Evolutionary conservation across 2,888 invertebrate genomes (phyloP).

Genomic region (Cephus pygmeus): DNA sequence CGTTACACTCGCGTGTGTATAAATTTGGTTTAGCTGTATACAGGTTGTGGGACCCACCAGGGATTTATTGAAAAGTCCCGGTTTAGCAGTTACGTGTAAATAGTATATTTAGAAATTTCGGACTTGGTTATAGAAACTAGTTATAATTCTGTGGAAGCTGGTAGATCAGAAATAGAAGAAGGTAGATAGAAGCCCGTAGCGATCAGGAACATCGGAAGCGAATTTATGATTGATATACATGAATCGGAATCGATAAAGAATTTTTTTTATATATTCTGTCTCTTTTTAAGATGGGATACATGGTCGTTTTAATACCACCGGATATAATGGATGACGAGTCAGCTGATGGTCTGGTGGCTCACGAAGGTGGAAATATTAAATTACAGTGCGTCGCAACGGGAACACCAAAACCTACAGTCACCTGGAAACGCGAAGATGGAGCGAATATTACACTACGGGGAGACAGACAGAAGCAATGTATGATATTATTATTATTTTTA

Average conservation of each 20-base stretch:
- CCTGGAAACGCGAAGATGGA: constrained; percentile 85
- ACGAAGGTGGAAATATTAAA: constrained; percentile 83
- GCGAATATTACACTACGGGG: constrained; percentile 81
- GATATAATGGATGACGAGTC: constrained; percentile 84
- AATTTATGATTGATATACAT: neutral
- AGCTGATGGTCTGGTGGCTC: constrained; percentile 79
- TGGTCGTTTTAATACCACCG: constrained; percentile 89
- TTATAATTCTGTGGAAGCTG: neutral
- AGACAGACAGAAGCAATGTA: constrained; percentile 66
- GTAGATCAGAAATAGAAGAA: neutral
- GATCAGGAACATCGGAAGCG: neutral
- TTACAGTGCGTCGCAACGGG: constrained; percentile 85
- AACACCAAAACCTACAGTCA: constrained; percentile 81
- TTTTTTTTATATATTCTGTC: neutral
- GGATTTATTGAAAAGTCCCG: neutral
- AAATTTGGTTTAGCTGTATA: neutral
- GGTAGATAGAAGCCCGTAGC: neutral
- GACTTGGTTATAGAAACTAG: neutral
- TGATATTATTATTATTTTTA: constrained; percentile 16
- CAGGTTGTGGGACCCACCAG: neutral
- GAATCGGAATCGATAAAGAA: neutral
- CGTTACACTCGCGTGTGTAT: neutral
- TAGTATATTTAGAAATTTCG: neutral
- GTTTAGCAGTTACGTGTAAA: neutral
- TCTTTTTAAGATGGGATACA: constrained; percentile 79